phyloP scores from a whole-genome alignment of 2,888 invertebrate genomes.

The Drosophila paramelanica region DNA sequence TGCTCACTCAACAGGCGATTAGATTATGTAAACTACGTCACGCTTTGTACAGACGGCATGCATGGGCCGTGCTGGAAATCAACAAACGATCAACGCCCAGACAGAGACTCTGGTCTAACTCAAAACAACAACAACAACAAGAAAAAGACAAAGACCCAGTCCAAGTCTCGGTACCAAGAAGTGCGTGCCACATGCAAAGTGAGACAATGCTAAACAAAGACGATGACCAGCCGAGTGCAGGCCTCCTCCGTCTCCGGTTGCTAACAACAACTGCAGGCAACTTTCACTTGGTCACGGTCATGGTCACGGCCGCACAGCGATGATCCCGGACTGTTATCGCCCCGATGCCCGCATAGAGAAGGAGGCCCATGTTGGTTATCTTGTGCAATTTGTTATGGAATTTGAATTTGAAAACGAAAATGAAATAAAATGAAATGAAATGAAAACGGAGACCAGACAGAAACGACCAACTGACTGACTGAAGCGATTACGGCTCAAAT shows the following conservation, averaged over 20 bases:
- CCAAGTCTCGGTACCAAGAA: constrained; percentile 17
- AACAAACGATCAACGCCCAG: constrained; percentile 50
- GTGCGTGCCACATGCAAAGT: constrained; percentile 65
- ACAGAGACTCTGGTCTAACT: constrained; percentile 7
- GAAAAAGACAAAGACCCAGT: constrained; percentile 1
- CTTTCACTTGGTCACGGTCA: constrained; percentile 79
- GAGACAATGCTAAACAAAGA: constrained; percentile 37
- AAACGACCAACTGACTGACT: constrained; percentile 64
- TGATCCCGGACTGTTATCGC: constrained; percentile 42
- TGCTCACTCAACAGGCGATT: constrained; percentile 66
- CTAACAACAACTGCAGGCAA: constrained; percentile 42
- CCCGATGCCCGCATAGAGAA: constrained; percentile 46
- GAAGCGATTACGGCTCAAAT: constrained; percentile 52
- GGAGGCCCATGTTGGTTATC: constrained; percentile 59
- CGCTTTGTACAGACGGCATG: constrained; percentile 31
- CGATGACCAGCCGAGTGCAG: constrained; percentile 48
- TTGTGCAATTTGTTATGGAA: constrained; percentile 74
- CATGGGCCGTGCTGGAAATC: constrained; percentile 19
- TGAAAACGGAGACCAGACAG: constrained; percentile 28
- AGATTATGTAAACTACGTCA: constrained; percentile 71
- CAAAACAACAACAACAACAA: not conserved
- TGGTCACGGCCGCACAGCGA: constrained; percentile 51
- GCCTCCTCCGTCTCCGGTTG: constrained; percentile 21
- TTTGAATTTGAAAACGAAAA: constrained; percentile 72
- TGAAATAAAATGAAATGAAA: constrained; percentile 39